Conservation (phyloP, 2,797 vertebrate species). For the Prionace glauca region DNA sequence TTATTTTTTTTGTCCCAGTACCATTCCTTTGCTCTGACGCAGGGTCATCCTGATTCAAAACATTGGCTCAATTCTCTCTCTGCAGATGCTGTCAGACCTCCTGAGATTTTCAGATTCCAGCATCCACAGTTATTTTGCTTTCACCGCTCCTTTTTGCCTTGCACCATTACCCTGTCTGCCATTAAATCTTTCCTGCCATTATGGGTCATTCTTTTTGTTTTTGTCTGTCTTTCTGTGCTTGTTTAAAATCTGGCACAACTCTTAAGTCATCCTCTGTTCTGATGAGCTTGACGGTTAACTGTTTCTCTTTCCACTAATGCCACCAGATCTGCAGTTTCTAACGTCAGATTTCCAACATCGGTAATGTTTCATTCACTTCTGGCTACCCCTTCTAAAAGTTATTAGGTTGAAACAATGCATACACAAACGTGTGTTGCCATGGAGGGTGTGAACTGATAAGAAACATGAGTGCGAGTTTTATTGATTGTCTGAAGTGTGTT, state of each 20-base stretch:
- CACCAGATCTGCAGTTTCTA: background rate
- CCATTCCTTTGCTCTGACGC: background rate
- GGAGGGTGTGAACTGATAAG: background rate
- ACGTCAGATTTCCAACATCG: background rate
- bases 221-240: background rate
- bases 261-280: background rate
- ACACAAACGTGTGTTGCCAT: background rate
- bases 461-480: background rate
- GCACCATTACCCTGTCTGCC: background rate
- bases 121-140: too few relatives aligned
- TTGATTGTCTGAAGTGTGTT: background rate
- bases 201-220: background rate
- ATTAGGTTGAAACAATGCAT: background rate
- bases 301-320: background rate
- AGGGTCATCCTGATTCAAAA: too few relatives aligned
- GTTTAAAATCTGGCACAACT: background rate
- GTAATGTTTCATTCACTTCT: background rate
- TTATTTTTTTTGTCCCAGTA: background rate
- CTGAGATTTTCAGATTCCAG: too few relatives aligned
- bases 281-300: background rate
- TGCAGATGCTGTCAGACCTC: too few relatives aligned
- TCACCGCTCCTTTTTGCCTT: background rate
- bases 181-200: background rate
- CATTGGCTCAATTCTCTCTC: too few relatives aligned
- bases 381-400: background rate